Evolutionary conservation across 2,797 vertebrate species (phyloP).

Genomic region (Coendou prehensilis): DNA sequence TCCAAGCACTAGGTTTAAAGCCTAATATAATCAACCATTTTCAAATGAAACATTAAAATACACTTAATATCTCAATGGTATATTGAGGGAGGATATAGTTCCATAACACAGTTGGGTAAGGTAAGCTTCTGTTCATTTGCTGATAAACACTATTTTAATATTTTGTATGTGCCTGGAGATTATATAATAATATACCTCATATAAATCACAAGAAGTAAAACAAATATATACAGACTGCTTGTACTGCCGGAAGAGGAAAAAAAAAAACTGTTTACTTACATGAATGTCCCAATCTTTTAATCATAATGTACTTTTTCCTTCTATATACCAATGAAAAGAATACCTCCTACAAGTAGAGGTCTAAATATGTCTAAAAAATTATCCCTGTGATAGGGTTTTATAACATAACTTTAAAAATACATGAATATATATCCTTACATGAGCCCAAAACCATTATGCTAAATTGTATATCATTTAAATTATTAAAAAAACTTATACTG

Average conservation of each 20-base stretch:
- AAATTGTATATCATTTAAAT: conserved; percentile 87
- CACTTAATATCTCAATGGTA: neutral
- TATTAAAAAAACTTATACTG: conserved; percentile 84
- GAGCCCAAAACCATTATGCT: conserved; percentile 76
- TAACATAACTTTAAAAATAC: conserved; percentile 78
- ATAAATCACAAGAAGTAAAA: conserved; percentile 56
- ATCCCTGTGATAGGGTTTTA: neutral
- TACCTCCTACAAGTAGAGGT: conserved; percentile 42
- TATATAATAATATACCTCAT: conserved; percentile 18
- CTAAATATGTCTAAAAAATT: conserved; percentile 76
- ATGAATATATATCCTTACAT: conserved; percentile 73
- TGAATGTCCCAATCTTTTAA: conserved; percentile 52
- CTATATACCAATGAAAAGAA: conserved; percentile 55
- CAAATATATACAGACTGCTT: conserved; percentile 53
- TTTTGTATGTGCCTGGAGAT: conserved; percentile 22
- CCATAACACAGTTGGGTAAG: neutral
- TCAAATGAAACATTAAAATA: conserved; percentile 3
- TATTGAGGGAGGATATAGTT: conserved; percentile 37
- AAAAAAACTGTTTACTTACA: conserved; percentile 69
- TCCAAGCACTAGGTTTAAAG: neutral
- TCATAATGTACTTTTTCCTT: conserved; percentile 63
- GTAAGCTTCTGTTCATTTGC: neutral
- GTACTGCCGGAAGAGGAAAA: conserved; percentile 50
- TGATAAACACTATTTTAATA: conserved; percentile 29
- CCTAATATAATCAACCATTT: conserved; percentile 17